These are phyloP conservation scores for Geotrypetes seraphini DNA, from an alignment of 2,797 vertebrate genomes.

Conservation along the genomic window DNA sequence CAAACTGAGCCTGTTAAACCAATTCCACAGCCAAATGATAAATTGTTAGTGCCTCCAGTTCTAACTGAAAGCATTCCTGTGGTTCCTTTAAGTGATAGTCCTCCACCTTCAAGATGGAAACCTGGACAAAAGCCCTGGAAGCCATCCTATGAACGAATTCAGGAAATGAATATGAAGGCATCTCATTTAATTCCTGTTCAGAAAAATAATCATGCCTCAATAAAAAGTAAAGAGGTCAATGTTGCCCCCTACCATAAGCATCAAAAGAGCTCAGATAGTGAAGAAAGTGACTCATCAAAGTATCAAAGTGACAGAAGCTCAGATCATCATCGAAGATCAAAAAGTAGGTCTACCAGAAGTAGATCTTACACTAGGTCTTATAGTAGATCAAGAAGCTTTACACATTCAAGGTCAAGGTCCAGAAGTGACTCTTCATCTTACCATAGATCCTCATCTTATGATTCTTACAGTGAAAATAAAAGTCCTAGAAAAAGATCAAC, in stretches of 20 bases:
- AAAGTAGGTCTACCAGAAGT: conserved; percentile 66
- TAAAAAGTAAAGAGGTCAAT: conserved; percentile 35
- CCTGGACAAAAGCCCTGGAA: conserved; percentile 97
- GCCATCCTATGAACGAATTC: conserved; percentile 83
- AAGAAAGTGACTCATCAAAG: conserved; percentile 45
- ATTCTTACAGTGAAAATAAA: conserved; percentile 40
- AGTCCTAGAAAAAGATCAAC: conserved; percentile 23
- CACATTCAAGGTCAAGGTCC: conserved; percentile 63
- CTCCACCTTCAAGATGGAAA: conserved; percentile 93
- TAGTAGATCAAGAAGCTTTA: conserved; percentile 64
- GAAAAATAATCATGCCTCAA: conserved; percentile 28
- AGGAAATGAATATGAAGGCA: conserved; percentile 78
- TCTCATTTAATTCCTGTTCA: conserved; percentile 42
- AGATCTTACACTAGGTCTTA: conserved; percentile 67
- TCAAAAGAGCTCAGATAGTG: conserved; percentile 44
- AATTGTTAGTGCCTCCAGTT: conserved; percentile 33
- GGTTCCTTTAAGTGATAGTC: conserved; percentile 89
- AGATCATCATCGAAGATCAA: conserved; percentile 43
- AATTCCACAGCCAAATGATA: conserved; percentile 49
- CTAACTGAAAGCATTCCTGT: conserved; percentile 70
- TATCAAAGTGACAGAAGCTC: conserved; percentile 48
- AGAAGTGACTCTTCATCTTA: conserved; percentile 53
- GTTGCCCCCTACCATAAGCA: conserved; percentile 26
- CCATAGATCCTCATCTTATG: conserved; percentile 68
- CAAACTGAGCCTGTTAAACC: conserved; percentile 49